Base-by-base conservation (phyloP, 2,888 invertebrate genomes). In the Noctua janthina region DNA sequence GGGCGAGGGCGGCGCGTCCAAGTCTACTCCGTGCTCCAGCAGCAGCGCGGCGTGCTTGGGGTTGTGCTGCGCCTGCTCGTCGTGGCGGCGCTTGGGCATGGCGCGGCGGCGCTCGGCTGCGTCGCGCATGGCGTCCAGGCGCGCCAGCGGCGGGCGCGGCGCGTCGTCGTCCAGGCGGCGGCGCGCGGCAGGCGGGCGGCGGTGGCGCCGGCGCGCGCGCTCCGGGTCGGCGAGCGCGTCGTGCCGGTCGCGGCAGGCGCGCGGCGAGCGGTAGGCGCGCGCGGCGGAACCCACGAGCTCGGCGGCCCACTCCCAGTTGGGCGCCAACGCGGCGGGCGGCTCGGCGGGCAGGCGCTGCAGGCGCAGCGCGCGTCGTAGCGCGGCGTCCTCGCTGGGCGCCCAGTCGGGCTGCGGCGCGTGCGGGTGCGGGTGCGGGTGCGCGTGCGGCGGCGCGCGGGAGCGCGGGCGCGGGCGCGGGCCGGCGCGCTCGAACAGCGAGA, bases 231-330 rank as follows among this genome's bases (percentile, higher is more conserved):
- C 98, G 39, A 98, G 98, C 87, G 98, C 98, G 94, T 99, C 99
- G 95, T 99, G 99, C 56, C 99, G 98, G 93, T 98, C 98, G 90
- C 98, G 98, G 94, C 99, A 99, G 94, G 99, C 99, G 92, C 99
- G 99, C 35, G 99, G 98, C 64, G 99, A 98, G 82, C 99, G 98
- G 95, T 98, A 99, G 35, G 98, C 98, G 88, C 99, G 98, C 72
- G 99, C 98, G n/a, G 98, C 98, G 84, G 98, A 98, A 95, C 98
- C 99, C 2, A 99, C 99, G 90, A 98, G 98, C 93, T 99, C 99
- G 43, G 99, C 98, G 15, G 99, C 99, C 93, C 99, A 97, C 94
- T 99, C 99, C 99, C 99, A 99, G 97, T 99, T 99, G 69, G 99
- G 98, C 49, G 98, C 98, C 93, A 99, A 99, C 98, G 98, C 84